phyloP scores from a whole-genome alignment of 2,797 vertebrate species.

The Enteromius anoplus region DNA sequence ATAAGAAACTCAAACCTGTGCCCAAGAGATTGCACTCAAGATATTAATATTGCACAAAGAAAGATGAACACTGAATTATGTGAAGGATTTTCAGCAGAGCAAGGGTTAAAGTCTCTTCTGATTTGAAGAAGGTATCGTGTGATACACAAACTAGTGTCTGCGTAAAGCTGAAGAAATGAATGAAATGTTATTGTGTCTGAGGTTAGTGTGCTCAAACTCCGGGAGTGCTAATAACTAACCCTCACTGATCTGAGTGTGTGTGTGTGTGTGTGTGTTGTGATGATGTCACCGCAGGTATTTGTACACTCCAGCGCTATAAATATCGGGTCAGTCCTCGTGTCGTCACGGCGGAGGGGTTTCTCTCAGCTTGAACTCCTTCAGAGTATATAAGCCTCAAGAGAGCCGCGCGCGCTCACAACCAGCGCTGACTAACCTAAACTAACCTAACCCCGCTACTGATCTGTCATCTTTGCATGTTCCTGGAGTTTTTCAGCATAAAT shows the following conservation, averaged over 20 bases:
- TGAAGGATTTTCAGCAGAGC: not conserved
- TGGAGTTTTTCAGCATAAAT: not conserved
- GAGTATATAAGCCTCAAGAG: not conserved
- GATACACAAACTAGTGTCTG: no score
- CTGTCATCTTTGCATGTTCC: not conserved
- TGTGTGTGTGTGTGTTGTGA: not conserved
- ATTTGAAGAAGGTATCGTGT: no score
- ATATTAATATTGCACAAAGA: not conserved
- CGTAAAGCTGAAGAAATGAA: no score
- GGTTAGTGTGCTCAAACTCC: no score
- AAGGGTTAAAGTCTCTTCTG: no score
- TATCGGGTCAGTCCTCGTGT: slow-evolving; percentile 15
- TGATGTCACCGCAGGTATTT: slow-evolving; percentile 32
- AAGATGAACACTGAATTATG: not conserved
- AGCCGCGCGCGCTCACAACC: not conserved
- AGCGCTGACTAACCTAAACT: not conserved
- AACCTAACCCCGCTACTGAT: not conserved
- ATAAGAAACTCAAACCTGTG: not conserved
- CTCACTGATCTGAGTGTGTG: no score
- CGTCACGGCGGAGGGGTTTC: slow-evolving; percentile 1
- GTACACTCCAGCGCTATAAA: not conserved
- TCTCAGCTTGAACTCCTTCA: not conserved
- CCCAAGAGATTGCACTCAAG: not conserved
- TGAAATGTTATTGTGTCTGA: no score
- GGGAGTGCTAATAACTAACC: no score